Evolutionary conservation across 2,888 invertebrate species (phyloP).

Genomic region (Muscina levida): DNA sequence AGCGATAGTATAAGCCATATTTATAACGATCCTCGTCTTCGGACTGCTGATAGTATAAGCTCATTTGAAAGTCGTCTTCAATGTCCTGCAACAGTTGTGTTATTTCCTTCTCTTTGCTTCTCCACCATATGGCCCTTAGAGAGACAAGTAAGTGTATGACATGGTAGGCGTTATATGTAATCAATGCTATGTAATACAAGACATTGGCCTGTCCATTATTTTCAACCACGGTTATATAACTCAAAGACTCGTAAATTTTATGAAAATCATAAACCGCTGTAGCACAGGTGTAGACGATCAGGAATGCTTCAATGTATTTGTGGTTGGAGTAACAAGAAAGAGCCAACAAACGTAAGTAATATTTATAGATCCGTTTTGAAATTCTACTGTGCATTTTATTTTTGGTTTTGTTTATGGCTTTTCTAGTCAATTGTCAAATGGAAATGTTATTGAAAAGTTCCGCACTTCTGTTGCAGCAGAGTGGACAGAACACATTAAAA

Average conservation of each 20-base stretch:
- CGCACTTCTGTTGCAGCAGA: too few relatives aligned
- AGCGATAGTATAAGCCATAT: conserved; percentile 11
- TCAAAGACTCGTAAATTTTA: too few relatives aligned
- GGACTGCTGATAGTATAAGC: conserved; percentile 38
- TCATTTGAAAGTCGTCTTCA: conserved; percentile 54
- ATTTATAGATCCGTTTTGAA: background rate
- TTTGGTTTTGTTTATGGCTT: too few relatives aligned
- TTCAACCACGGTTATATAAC: too few relatives aligned
- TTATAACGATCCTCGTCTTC: background rate
- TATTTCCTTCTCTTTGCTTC: conserved; percentile 61
- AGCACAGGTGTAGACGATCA: too few relatives aligned
- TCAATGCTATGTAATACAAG: too few relatives aligned
- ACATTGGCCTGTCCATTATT: too few relatives aligned
- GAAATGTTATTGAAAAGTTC: too few relatives aligned
- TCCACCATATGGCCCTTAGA: conserved; percentile 57
- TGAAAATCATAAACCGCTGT: too few relatives aligned
- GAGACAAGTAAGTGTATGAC: conserved; percentile 64
- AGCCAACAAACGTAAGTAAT: conserved; percentile 69
- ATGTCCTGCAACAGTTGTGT: conserved; percentile 36
- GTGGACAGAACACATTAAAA: too few relatives aligned
- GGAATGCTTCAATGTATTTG: conserved; percentile 1
- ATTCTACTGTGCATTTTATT: background rate
- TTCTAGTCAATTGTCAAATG: too few relatives aligned
- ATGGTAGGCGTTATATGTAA: conserved; percentile 54
- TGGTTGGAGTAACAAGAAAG: too few relatives aligned